Evolutionary conservation across 2,888 invertebrate species (phyloP).

Genomic region (Orthonevra nobilis): DNA sequence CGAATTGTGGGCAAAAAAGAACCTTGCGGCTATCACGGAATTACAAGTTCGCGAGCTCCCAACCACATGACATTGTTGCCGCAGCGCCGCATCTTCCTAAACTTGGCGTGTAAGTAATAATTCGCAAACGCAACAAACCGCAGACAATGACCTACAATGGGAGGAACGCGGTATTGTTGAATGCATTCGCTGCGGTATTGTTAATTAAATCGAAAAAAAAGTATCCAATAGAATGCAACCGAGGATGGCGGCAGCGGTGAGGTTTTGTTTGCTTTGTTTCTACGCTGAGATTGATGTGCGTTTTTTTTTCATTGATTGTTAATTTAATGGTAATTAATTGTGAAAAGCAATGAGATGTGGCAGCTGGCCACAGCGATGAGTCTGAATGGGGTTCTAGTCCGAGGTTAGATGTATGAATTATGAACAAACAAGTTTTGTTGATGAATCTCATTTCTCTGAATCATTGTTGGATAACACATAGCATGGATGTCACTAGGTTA

Average conservation of each 20-base stretch:
- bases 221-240: not conserved
- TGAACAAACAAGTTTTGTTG: too few relatives aligned
- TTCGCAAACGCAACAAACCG: constrained; percentile 47
- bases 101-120: constrained; percentile 1
- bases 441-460: too few relatives aligned
- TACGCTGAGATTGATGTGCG: not conserved
- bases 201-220: constrained; percentile 14
- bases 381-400: constrained; percentile 48
- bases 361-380: constrained; percentile 18
- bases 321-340: constrained; percentile 19
- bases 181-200: constrained; percentile 21
- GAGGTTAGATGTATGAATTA: too few relatives aligned
- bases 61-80: constrained; percentile 1
- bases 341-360: constrained; percentile 13
- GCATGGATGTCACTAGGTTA: too few relatives aligned
- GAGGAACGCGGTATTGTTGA: not conserved
- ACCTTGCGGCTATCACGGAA: constrained; percentile 18
- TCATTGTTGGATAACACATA: too few relatives aligned
- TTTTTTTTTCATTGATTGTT: constrained; percentile 2
- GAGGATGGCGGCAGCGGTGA: constrained; percentile 25
- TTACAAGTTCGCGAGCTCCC: too few relatives aligned
- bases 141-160: constrained; percentile 63
- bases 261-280: constrained; percentile 7
- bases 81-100: too few relatives aligned
- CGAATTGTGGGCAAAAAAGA: constrained; percentile 2